These are phyloP conservation scores for Syritta pipiens DNA, from an alignment of 2,888 invertebrate genomes.

Conservation along the genomic window DNA sequence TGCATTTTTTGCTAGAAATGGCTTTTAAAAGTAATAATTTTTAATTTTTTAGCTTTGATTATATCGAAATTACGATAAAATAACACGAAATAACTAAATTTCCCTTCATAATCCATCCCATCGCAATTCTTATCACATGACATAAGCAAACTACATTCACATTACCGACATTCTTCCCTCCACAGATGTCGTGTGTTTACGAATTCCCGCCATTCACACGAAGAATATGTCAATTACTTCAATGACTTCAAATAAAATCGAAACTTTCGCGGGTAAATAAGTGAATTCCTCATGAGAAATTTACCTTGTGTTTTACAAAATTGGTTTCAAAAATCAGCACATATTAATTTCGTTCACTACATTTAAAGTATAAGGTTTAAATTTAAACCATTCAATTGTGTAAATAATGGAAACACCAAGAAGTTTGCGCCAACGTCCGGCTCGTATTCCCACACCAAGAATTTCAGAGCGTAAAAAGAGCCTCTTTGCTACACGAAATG, in stretches of 20 bases:
- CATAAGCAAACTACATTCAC: not conserved
- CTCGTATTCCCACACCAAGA: slow-evolving; percentile 80
- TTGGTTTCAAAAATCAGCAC: no score
- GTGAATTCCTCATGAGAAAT: not conserved
- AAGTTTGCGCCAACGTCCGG: slow-evolving; percentile 71
- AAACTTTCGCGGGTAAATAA: slow-evolving; percentile 53
- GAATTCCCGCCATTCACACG: slow-evolving; percentile 60
- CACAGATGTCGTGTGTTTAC: slow-evolving; percentile 42
- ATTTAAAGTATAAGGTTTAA: no score
- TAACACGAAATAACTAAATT: not conserved
- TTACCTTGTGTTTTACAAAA: not conserved
- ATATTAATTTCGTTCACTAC: no score
- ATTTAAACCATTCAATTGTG: no score
- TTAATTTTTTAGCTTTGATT: not conserved
- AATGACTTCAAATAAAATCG: slow-evolving; percentile 9
- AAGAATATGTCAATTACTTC: slow-evolving; percentile 27
- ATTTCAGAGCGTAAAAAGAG: slow-evolving; percentile 84
- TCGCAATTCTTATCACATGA: slow-evolving; percentile 22
- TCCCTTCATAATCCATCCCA: not conserved
- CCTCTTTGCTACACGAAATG: slow-evolving; percentile 78
- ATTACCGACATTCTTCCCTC: slow-evolving; percentile 10
- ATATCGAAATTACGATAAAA: not conserved
- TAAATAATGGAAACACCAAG: slow-evolving; percentile 77
- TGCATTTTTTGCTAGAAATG: no score
- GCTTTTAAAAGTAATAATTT: no score